These are phyloP conservation scores for Telmatochromis sp. DNA, from an alignment of 2,113 vertebrate species.

Conservation along the genomic window DNA sequence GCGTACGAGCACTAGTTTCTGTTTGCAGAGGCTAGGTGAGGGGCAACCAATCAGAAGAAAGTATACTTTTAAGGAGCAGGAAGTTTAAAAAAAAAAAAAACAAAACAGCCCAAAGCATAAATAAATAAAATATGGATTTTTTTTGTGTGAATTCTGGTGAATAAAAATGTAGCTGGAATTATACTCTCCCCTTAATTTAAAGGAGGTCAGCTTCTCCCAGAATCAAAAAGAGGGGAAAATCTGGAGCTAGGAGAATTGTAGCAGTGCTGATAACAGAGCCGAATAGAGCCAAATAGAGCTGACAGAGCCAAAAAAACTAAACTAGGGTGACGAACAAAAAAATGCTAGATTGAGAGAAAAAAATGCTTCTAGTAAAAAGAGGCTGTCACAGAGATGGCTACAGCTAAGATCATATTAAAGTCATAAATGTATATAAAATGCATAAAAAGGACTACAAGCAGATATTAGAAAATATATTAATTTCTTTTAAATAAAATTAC, in stretches of 20 bases:
- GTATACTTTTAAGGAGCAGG: background rate
- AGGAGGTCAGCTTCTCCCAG: background rate
- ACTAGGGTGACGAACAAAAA: background rate
- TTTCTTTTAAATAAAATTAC: constrained; percentile 65
- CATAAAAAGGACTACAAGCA: background rate
- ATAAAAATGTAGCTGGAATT: background rate
- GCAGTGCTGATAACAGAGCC: background rate
- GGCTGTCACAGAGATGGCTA: background rate
- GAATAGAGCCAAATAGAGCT: background rate
- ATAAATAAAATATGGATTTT: background rate
- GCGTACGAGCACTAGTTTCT: background rate
- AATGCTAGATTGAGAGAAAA: background rate
- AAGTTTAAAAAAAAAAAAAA: background rate
- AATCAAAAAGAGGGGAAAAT: fast-evolving
- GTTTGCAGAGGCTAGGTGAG: background rate
- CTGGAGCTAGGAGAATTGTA: background rate
- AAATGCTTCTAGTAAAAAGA: background rate
- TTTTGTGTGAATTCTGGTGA: background rate
- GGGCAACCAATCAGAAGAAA: background rate
- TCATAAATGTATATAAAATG: background rate
- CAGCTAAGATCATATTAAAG: background rate
- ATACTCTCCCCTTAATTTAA: background rate
- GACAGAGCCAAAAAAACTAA: background rate
- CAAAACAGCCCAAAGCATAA: background rate
- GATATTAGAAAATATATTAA: constrained; percentile 72